These are phyloP conservation scores for Sacculina carcini DNA, from an alignment of 2,888 invertebrate species.

Conservation along the genomic window DNA sequence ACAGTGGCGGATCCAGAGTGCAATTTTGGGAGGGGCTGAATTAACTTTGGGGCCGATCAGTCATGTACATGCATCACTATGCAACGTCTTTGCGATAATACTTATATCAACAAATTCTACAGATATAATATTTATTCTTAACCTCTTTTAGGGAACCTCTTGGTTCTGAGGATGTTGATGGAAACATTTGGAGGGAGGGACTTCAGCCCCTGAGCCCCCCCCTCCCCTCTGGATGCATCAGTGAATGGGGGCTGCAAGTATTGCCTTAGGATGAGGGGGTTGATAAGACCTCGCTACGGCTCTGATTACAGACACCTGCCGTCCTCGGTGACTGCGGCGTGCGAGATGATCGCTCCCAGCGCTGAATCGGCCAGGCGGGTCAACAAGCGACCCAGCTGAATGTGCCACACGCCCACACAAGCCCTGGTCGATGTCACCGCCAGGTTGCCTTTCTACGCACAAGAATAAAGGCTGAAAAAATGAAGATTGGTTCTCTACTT, in stretches of 20 bases:
- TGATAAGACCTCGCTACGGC: background rate
- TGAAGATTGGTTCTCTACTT: background rate
- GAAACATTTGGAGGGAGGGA: no score
- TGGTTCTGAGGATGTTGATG: no score
- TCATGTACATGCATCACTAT: background rate
- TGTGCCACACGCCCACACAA: conserved; percentile 85
- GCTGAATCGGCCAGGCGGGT: conserved; percentile 72
- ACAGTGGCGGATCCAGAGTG: no score
- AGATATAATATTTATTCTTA: no score
- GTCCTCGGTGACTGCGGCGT: conserved; percentile 60
- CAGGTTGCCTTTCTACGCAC: conserved; percentile 36
- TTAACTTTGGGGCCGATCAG: background rate
- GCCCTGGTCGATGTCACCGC: conserved; percentile 81
- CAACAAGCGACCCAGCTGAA: conserved; percentile 53
- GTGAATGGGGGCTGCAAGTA: no score
- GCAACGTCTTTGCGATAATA: no score
- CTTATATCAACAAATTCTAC: no score
- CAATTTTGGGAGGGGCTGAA: no score
- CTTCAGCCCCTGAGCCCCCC: no score
- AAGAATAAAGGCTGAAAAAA: conserved; percentile 15
- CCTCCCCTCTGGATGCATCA: no score
- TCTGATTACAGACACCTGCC: conserved; percentile 31
- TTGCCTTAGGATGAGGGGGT: no score
- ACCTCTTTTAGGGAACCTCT: no score
- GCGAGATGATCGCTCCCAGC: conserved; percentile 75